Evolutionary conservation across 2,797 vertebrate species (phyloP).

Genomic region (Chelmon rostratus): DNA sequence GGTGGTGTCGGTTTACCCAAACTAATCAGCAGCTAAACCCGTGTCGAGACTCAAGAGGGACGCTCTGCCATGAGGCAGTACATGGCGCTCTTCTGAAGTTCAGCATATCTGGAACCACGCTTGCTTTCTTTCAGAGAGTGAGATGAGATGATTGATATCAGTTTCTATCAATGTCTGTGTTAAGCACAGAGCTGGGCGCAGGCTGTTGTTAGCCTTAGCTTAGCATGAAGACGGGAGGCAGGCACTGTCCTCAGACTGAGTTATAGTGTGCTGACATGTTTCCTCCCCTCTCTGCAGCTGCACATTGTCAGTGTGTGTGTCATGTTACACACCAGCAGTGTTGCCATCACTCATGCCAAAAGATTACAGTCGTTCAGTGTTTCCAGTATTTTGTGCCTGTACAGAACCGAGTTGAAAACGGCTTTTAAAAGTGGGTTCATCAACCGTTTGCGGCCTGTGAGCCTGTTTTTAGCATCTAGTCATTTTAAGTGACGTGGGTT

Average conservation of each 20-base stretch:
- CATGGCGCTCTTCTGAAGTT: neutral
- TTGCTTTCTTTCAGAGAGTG: neutral
- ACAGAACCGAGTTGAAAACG: too few relatives aligned
- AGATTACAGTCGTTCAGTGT: too few relatives aligned
- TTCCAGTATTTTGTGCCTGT: too few relatives aligned
- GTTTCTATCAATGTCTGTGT: neutral
- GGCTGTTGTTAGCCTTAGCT: neutral
- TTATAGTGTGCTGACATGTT: neutral
- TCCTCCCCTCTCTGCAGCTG: neutral
- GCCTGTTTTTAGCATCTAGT: too few relatives aligned
- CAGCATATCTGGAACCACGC: neutral
- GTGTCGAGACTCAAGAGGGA: slow-evolving; percentile 16
- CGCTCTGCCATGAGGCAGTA: neutral
- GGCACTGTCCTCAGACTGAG: neutral
- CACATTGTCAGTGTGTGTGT: neutral
- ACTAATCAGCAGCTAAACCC: slow-evolving; percentile 46
- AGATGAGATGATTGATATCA: neutral
- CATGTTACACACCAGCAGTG: neutral
- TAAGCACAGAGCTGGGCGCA: neutral
- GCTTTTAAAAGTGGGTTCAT: too few relatives aligned
- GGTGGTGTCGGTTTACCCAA: slow-evolving; percentile 45
- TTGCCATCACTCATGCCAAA: neutral
- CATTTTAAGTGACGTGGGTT: too few relatives aligned
- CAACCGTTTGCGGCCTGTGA: too few relatives aligned
- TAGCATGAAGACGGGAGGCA: too few relatives aligned